Conservation (phyloP, 2,888 invertebrate genomes). For the Cynaeus angustus region DNA sequence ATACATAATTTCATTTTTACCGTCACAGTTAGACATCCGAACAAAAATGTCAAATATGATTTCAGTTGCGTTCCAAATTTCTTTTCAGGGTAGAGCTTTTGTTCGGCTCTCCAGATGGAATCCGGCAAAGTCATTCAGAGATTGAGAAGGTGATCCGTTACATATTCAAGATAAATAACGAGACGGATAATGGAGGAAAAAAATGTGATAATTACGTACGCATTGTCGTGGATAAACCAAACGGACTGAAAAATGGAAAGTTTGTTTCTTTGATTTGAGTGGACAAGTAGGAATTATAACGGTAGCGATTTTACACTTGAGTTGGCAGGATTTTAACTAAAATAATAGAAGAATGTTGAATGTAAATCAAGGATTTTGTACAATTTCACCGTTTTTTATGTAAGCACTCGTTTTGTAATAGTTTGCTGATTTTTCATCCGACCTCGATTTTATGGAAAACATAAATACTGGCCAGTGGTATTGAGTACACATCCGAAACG, state of each 20-base stretch:
- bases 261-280: constrained; percentile 12
- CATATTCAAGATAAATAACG: constrained; percentile 33
- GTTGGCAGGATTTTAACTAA: constrained; percentile 30
- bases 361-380: constrained; percentile 29
- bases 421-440: constrained; percentile 4
- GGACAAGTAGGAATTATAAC: constrained; percentile 44
- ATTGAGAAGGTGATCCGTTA: constrained; percentile 42
- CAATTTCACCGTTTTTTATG: constrained; percentile 26
- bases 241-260: constrained; percentile 29
- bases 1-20: constrained; percentile 16
- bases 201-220: constrained; percentile 16
- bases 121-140: constrained; percentile 35
- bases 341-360: constrained; percentile 30
- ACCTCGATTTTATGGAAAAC: constrained; percentile 9
- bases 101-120: constrained; percentile 37
- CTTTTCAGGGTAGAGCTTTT: constrained; percentile 13
- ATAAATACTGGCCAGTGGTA: constrained; percentile 5
- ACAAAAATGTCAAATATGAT: constrained; percentile 27
- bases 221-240: neutral
- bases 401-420: neutral
- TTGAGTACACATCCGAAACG: constrained; percentile 18
- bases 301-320: constrained; percentile 44
- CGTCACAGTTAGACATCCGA: constrained; percentile 26
- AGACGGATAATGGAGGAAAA: constrained; percentile 22
- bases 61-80: constrained; percentile 37